These are phyloP conservation scores for Polia nebulosa DNA, from an alignment of 2,888 invertebrate species.

Conservation along the genomic window DNA sequence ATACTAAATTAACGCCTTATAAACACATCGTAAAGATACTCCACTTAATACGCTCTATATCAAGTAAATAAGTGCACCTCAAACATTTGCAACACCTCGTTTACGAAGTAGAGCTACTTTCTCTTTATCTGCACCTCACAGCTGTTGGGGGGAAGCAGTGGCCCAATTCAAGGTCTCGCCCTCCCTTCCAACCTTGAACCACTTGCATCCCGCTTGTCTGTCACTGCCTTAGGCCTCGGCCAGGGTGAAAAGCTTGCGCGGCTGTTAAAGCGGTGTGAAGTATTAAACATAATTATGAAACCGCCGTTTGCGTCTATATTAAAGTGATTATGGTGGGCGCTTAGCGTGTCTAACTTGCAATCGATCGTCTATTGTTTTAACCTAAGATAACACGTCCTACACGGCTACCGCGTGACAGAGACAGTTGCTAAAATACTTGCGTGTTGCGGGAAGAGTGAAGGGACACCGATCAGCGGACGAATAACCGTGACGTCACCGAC, in stretches of 20 bases:
- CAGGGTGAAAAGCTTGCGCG: not conserved
- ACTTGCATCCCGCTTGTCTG: slow-evolving; percentile 30
- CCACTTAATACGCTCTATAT: not conserved
- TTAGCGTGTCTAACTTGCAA: not conserved
- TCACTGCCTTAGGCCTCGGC: not conserved
- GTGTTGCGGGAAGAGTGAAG: too few relatives aligned
- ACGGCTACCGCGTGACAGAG: too few relatives aligned
- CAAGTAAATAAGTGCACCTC: not conserved
- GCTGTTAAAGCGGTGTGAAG: not conserved
- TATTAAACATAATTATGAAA: not conserved
- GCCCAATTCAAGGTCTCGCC: slow-evolving; percentile 22
- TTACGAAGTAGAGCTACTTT: slow-evolving; percentile 39
- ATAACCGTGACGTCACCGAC: too few relatives aligned
- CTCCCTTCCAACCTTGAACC: slow-evolving; percentile 34
- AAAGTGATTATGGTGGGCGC: not conserved
- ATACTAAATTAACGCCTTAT: too few relatives aligned
- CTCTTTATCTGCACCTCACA: slow-evolving; percentile 25
- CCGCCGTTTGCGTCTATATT: not conserved
- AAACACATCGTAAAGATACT: not conserved
- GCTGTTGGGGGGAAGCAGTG: slow-evolving; percentile 16
- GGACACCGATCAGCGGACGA: too few relatives aligned
- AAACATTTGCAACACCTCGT: not conserved
- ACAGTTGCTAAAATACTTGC: too few relatives aligned
- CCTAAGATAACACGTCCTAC: too few relatives aligned
- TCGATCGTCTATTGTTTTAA: too few relatives aligned